Evolutionary conservation across 2,113 vertebrate species (phyloP).

Genomic region (Solea solea): DNA sequence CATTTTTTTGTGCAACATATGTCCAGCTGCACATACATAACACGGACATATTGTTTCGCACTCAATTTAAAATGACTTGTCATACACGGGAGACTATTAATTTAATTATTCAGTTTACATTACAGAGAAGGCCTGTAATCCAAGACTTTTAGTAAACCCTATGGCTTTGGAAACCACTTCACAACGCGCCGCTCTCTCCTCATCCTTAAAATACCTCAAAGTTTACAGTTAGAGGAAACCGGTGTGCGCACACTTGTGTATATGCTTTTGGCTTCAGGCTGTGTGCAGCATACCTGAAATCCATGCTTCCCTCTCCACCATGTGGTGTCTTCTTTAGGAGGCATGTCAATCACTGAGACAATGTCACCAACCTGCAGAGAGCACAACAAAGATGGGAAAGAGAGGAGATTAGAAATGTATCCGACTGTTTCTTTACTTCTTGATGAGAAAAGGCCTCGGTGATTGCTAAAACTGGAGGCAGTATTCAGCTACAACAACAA

Average conservation of each 20-base stretch:
- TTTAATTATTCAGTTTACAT: not conserved
- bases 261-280: not conserved
- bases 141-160: not conserved
- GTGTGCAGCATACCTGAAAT: conserved; percentile 87
- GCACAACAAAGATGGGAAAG: not conserved
- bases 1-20: no score
- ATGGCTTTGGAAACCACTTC: conserved; percentile 16
- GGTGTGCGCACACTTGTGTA: not conserved
- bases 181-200: not conserved
- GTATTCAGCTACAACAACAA: not conserved
- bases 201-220: conserved; percentile 32
- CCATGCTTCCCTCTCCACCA: conserved; percentile 99
- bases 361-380: conserved; percentile 94
- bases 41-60: no score
- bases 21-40: no score
- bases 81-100: not conserved
- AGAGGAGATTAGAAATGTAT: not conserved
- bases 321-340: conserved; percentile 95
- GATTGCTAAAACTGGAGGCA: not conserved
- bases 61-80: no score
- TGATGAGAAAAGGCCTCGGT: not conserved
- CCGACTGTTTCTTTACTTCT: not conserved
- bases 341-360: conserved; percentile 99
- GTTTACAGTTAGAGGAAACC: not conserved
- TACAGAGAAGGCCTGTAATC: not conserved